A percentile compares a stretch with the other conserved stretches of the same genome.
phyloP scores from a whole-genome alignment of 2,888 invertebrate genomes.

The Heliconius hortense region DNA sequence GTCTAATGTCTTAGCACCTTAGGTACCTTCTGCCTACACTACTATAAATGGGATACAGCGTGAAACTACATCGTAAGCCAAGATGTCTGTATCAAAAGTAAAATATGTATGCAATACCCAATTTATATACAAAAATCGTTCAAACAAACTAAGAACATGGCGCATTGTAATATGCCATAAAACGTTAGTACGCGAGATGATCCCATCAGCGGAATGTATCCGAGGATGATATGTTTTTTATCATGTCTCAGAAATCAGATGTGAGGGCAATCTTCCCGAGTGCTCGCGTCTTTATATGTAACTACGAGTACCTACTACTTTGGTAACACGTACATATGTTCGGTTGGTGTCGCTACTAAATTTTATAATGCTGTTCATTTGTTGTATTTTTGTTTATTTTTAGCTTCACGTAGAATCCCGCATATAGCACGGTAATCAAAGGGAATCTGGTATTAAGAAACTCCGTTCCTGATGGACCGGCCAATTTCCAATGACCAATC shows the following conservation, averaged over 20 bases:
- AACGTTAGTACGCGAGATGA: conserved; percentile 25
- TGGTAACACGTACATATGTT: not conserved
- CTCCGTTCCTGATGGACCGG: no score
- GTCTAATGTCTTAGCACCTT: no score
- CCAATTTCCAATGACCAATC: no score
- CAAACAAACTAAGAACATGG: conserved; percentile 13
- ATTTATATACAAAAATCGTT: conserved; percentile 5
- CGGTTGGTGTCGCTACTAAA: not conserved
- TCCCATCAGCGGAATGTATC: conserved; percentile 27
- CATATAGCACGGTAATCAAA: no score
- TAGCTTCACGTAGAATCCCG: no score
- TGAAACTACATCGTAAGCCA: not conserved
- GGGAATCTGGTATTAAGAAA: no score
- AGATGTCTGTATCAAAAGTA: not conserved
- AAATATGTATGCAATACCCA: conserved; percentile 4
- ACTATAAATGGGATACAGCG: no score
- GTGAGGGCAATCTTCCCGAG: conserved; percentile 41
- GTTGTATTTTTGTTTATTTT: not conserved
- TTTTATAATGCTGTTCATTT: not conserved
- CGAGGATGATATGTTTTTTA: conserved; percentile 41
- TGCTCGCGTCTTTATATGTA: conserved; percentile 27
- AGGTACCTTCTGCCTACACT: no score
- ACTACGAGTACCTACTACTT: conserved; percentile 3
- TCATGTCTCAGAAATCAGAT: conserved; percentile 43
- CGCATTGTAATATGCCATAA: conserved; percentile 30